Base-by-base conservation (phyloP, 2,797 vertebrate genomes). In the Triplophysa bombifrons region DNA sequence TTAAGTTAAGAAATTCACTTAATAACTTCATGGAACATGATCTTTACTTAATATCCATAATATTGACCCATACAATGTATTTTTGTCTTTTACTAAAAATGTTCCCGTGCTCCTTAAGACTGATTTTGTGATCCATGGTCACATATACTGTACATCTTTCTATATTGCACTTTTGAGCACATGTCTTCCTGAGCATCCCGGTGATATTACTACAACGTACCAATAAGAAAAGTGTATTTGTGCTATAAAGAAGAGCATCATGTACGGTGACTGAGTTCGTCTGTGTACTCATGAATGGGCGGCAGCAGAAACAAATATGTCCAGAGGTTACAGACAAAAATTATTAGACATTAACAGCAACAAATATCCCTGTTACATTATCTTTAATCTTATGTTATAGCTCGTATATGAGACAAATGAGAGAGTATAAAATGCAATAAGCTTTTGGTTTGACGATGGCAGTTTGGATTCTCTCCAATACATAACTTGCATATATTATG, bases 401-500 rank as follows among this genome's bases (percentile, higher is more conserved):
- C 53, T 72, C 13, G 5, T 56, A 41, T 41, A 55, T 41, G 5
- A 66, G 34, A 46, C 4, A 56, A 27, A 55, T 41, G 46, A 74
- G 3, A 74, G 60, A 61, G 72, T 1, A 19, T 48, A 25, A 44
- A 68, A 58, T 66, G 14, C 48, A 16, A 65, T 38, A 41, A 65
- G 41, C 30, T 1, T 55, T 14, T 5, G 20, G 53, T 46, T 58
- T 76, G 53, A 48, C 48, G 11, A 56, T 55, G 25, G 6, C 17
- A 41, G n/a, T 58, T 76, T 74, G 46, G 30, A 67, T 76, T 67
- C 64, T 46, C 6, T 76, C 16, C 48, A 25, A 14, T 76, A 2
- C 51, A 20, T 19, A 55, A n/a, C 51, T 8, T 55, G 6, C 19
- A 55, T 9, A 50, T 53, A 51, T n/a, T n/a, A 55, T 55, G 19